Evolutionary conservation across 1,140 invertebrate species (phyloP), one percentile per base, ranked within the genome.

Genomic region (Philotrypesis tridentata): DNA sequence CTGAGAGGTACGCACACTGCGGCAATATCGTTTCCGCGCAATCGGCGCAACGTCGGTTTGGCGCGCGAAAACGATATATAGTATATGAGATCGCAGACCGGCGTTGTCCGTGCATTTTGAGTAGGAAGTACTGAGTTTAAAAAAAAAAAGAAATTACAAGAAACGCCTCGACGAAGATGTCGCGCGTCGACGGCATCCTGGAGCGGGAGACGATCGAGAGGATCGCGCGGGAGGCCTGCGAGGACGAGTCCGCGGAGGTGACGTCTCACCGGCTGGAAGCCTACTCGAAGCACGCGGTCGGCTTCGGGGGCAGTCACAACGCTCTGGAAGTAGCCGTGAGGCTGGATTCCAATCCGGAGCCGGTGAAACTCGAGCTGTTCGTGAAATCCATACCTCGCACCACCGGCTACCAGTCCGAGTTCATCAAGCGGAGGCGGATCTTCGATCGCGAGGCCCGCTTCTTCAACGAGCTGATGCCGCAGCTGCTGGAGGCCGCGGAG

Each of bases 271-370:
- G 33, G 12, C n/a, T 90, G n/a, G 60, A 67, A 14, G 61, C 84
- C n/a, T 90, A 89, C 60, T 87, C 88, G 2, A 85, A 90, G 0
- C 85, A 87, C 63, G 92, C 90, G 5, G 81, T 92, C 3, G 93
- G 93, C 55, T 94, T 92, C 82, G 82, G 94, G 9, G 92, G 93
- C 1, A 89, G 91, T n/a, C 93, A 94, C 84, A 88, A 89, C 82
- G 83, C 85, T 78, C 63, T 90, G 25, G 82, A 40, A 55, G 84
- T 89, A 11, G 25, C 0, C 1, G 25, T 78, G 0, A 68, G 55
- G 27, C 43, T 17, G 37, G 25, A 21, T 12, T 6, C 48, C 2
- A 37, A 40, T 7, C 1, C 2, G 11, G 72, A 81, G 9, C 21
- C 43, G 7, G n/a, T n/a, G n/a, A 67, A 73, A 37, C 72, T 80